Percentiles rank a stretch among this genome's conserved stretches.
phyloP scores from a whole-genome alignment of 2,113 vertebrate species.

The Perca fluviatilis region DNA sequence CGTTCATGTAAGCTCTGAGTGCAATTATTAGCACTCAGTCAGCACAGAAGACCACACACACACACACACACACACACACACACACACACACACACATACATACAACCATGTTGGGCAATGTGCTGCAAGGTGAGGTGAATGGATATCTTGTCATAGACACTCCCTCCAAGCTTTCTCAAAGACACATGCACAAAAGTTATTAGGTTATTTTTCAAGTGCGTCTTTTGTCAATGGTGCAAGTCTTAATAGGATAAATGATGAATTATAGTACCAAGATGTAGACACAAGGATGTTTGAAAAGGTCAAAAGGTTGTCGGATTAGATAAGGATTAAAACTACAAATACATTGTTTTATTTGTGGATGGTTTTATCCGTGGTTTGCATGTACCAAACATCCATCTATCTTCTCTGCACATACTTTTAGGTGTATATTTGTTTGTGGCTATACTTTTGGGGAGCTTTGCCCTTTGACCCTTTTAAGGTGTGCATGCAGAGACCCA shows the following conservation, averaged over 20 bases:
- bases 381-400: not conserved
- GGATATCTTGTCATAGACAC: slow-evolving; percentile 2
- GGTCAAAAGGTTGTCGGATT: not conserved
- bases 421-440: not conserved
- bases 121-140: slow-evolving; percentile 32
- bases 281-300: not conserved
- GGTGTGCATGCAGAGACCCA: not conserved
- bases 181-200: not conserved
- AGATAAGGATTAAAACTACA: not conserved
- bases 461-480: not conserved
- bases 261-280: not conserved
- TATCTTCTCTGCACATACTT: not conserved
- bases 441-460: not conserved
- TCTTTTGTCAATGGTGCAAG: not conserved
- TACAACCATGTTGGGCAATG: slow-evolving; percentile 62
- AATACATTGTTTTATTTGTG: too few relatives aligned
- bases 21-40: slow-evolving; percentile 42
- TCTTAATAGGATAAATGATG: not conserved
- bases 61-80: slow-evolving; percentile 26
- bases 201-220: not conserved
- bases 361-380: not conserved
- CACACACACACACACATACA: slow-evolving; percentile 14
- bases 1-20: slow-evolving; percentile 27
- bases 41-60: slow-evolving; percentile 29
- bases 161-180: not conserved